Conservation (phyloP, 2,888 invertebrate genomes). For the Cacoxenus indagator region DNA sequence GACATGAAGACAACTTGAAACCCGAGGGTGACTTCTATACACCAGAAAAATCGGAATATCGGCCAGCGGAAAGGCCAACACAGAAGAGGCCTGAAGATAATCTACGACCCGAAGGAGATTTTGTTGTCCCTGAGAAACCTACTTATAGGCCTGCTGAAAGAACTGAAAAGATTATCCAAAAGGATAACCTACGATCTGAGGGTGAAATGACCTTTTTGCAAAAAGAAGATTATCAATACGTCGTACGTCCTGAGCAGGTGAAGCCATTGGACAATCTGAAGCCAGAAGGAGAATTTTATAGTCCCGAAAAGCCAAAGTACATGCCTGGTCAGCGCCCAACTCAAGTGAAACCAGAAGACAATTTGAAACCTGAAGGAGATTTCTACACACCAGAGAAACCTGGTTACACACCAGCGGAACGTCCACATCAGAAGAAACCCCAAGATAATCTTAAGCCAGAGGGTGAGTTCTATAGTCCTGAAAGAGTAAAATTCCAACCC, state of each 20-base stretch:
- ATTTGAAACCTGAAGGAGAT: slow-evolving; percentile 72
- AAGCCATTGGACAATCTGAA: slow-evolving; percentile 71
- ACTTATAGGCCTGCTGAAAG: slow-evolving; percentile 70
- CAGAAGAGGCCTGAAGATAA: slow-evolving; percentile 73
- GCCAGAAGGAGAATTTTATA: slow-evolving; percentile 75
- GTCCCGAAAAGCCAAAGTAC: slow-evolving; percentile 71
- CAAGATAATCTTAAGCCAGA: slow-evolving; percentile 73
- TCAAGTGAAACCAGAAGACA: slow-evolving; percentile 71
- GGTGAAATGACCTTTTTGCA: too few species aligned
- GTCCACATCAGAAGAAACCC: slow-evolving; percentile 68
- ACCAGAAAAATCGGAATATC: slow-evolving; percentile 67
- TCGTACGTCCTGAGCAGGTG: slow-evolving; percentile 70
- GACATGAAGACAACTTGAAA: slow-evolving; percentile 70
- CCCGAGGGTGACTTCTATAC: slow-evolving; percentile 72
- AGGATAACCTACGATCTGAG: slow-evolving; percentile 73
- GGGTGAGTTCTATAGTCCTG: slow-evolving; percentile 74
- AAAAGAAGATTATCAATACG: too few species aligned
- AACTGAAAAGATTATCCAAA: slow-evolving; percentile 70
- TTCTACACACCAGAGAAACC: slow-evolving; percentile 74
- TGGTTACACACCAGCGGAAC: slow-evolving; percentile 68
- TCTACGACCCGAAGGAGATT: slow-evolving; percentile 74
- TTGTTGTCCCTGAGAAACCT: slow-evolving; percentile 68
- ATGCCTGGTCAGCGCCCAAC: slow-evolving; percentile 72
- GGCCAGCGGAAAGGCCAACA: slow-evolving; percentile 70
- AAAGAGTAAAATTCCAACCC: slow-evolving; percentile 70